These are phyloP conservation scores for Diuraphis noxia DNA, from an alignment of 1,140 invertebrate species.

Conservation along the genomic window DNA sequence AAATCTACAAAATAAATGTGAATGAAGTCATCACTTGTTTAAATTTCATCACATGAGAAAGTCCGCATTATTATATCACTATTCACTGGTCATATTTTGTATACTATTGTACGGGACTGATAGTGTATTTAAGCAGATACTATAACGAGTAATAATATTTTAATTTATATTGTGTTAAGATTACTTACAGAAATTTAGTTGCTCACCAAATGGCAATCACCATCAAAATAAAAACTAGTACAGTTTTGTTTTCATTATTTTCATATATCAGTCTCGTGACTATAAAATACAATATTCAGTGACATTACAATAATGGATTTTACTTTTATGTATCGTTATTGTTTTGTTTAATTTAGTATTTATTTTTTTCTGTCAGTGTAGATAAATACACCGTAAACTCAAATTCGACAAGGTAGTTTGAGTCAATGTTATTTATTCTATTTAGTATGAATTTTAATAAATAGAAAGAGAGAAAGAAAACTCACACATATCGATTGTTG, in stretches of 20 bases:
- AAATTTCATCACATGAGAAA: background rate
- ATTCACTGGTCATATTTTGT: background rate
- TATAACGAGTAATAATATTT: background rate
- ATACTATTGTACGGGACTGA: background rate
- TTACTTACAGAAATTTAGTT: background rate
- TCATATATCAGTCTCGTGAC: background rate
- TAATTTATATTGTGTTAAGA: background rate
- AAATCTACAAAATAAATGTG: background rate
- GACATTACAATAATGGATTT: background rate
- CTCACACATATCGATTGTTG: background rate
- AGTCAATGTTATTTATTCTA: background rate
- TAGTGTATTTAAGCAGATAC: background rate
- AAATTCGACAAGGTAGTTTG: background rate
- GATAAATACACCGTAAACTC: background rate
- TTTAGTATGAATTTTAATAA: background rate
- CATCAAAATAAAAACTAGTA: background rate
- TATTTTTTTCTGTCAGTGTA: background rate
- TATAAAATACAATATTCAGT: background rate
- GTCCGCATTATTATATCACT: background rate
- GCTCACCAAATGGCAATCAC: background rate
- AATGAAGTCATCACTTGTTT: background rate
- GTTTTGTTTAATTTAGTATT: slow-evolving; percentile 6
- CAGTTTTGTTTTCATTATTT: background rate
- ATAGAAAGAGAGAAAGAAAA: background rate
- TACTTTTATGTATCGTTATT: background rate